Base-by-base conservation (phyloP, 2,888 invertebrate genomes). In the Homarus gammarus region DNA sequence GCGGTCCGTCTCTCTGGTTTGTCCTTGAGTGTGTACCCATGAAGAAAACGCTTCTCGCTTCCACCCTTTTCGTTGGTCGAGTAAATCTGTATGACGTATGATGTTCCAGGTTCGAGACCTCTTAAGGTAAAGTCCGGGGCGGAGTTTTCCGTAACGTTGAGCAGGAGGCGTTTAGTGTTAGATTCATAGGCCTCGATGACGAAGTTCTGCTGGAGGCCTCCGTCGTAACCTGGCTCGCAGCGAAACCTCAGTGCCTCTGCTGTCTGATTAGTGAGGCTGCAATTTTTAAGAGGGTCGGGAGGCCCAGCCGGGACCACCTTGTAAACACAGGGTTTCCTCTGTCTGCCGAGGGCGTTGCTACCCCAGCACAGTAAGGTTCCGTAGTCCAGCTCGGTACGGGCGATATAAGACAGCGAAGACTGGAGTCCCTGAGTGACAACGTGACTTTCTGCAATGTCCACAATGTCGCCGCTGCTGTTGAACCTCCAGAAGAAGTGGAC, bases 281-380 rank as follows among this genome's bases (percentile, higher is more conserved):
- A 92, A 75, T 88, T 87, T 12, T 82, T 87, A 33, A 88, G 91
- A 36, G 78, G 73, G n/a, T 90, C 91, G 2, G 92, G 92, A 1
- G 87, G 84, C 0, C 91, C 92, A 33, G 92, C 87, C 83, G 98
- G 97, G 93, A 98, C 97, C 92, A 98, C 97, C 93, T 97, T 97
- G 94, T 97, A 98, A 87, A 97, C 97, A 93, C 98, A 98, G 0
- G 98, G 98, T 92, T 96, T 95, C 92, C 96, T 95, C 94, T 98
- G 98, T 93, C 96, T 95, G 27, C 98, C 98, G 91, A 98, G 97
- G 92, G 95, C 95, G 93, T 98, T 98, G 73, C 95, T 95, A 0
- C 97, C 97, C 95, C 97, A 96, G 94, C 98, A 98, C 75, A 97
- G 95, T 44, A 98, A 94, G 0, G 98, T 97, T 0, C 98, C 98